Conservation (phyloP, 2,113 vertebrate genomes). For the mouse (Mus musculus) region DNA sequence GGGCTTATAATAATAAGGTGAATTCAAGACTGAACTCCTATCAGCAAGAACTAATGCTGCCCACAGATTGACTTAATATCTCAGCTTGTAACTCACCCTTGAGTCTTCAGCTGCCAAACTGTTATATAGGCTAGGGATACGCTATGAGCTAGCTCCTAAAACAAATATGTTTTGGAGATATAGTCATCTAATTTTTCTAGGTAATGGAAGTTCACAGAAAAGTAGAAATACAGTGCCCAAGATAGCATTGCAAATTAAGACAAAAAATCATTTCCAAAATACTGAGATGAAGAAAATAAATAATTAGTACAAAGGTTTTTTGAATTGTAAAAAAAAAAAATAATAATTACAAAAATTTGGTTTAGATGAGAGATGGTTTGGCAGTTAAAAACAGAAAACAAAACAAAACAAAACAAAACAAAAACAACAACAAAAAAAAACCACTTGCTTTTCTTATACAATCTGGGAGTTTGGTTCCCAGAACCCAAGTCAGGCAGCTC, state of each 20-base stretch:
- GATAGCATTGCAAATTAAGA: background rate
- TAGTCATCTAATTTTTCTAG: background rate
- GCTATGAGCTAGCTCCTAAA: background rate
- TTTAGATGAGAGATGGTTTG: background rate
- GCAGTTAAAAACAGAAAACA: background rate
- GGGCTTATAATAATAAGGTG: background rate
- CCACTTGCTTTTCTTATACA: background rate
- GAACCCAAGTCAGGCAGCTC: background rate
- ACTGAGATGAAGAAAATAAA: background rate
- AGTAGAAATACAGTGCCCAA: background rate
- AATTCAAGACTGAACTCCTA: background rate
- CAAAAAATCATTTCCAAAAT: background rate
- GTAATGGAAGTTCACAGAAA: background rate
- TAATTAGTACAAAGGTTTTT: background rate
- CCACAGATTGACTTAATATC: background rate
- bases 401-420: too few relatives aligned
- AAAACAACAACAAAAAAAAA: too few relatives aligned
- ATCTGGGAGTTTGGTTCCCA: background rate
- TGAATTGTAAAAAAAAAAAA: background rate
- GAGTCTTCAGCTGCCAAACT: background rate
- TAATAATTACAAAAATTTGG: background rate
- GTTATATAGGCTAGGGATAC: background rate
- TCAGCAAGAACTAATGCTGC: background rate
- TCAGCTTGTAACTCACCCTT: background rate
- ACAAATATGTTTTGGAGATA: background rate